phyloP scores from a whole-genome alignment of 2,888 invertebrate species.

The Diplolepis rosae region DNA sequence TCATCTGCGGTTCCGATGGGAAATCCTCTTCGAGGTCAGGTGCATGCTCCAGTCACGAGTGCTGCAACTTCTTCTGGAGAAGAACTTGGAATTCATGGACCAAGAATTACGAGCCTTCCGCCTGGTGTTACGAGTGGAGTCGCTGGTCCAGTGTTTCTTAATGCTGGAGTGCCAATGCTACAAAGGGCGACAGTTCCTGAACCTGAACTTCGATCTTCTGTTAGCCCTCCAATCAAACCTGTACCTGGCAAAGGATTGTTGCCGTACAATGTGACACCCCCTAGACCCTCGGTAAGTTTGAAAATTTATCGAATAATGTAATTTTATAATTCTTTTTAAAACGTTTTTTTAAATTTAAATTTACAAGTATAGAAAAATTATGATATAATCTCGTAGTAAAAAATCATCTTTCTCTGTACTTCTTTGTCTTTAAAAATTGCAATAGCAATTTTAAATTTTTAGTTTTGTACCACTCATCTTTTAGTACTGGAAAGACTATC shows the following conservation, averaged over 20 bases:
- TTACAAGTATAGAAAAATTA: no score
- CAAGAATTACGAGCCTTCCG: conserved; percentile 69
- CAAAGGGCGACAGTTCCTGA: conserved; percentile 62
- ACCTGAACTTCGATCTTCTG: conserved; percentile 53
- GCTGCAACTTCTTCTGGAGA: conserved; percentile 60
- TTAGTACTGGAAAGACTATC: no score
- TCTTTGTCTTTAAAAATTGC: no score
- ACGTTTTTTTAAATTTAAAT: background rate
- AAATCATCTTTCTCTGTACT: no score
- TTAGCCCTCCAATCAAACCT: conserved; percentile 65
- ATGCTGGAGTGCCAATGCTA: conserved; percentile 66
- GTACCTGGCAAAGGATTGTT: conserved; percentile 80
- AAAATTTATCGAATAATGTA: no score
- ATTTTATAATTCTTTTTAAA: background rate
- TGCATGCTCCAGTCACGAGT: conserved; percentile 69
- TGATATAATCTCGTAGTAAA: no score
- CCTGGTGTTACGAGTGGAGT: conserved; percentile 70
- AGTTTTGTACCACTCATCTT: no score
- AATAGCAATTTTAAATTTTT: no score
- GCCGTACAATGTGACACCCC: conserved; percentile 92
- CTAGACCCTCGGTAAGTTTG: conserved; percentile 80
- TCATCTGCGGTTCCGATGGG: conserved; percentile 38
- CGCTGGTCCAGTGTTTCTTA: conserved; percentile 67
- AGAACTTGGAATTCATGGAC: conserved; percentile 57
- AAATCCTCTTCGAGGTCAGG: conserved; percentile 68